Conservation (phyloP, 2,113 vertebrate genomes). For the Malurus cyaneus region DNA sequence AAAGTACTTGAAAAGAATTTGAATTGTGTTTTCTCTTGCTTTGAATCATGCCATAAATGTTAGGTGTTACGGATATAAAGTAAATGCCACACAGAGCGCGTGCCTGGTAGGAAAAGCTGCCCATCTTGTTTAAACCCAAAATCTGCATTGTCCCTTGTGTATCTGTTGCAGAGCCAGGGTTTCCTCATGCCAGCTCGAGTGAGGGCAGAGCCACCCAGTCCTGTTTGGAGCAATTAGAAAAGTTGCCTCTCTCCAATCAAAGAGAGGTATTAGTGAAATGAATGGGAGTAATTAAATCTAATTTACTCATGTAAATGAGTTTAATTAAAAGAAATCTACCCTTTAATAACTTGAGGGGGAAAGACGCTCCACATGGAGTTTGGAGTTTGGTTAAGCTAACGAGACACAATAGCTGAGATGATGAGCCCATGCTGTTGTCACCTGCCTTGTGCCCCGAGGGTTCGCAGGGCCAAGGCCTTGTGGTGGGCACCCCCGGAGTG, state of each 20-base stretch:
- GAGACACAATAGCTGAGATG: constrained; percentile 78
- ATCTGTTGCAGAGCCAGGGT: background rate
- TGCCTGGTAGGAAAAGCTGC: background rate
- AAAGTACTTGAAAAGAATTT: background rate
- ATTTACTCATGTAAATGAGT: constrained; percentile 83
- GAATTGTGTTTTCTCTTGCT: background rate
- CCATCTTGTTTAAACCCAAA: background rate
- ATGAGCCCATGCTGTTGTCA: constrained; percentile 66
- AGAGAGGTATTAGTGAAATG: constrained; percentile 79
- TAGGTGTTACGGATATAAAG: fast-evolving
- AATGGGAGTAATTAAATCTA: constrained; percentile 83
- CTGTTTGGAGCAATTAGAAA: constrained; percentile 76
- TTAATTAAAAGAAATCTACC: constrained; percentile 84
- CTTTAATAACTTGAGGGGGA: constrained; percentile 83
- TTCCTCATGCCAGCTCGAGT: background rate
- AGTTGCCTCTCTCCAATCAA: constrained; percentile 78
- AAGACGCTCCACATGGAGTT: constrained; percentile 72
- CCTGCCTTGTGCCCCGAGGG: background rate
- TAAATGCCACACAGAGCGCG: background rate
- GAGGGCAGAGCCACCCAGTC: constrained; percentile 9
- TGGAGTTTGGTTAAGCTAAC: constrained; percentile 79
- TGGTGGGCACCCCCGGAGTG: background rate
- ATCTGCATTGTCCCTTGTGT: background rate
- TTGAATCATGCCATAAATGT: background rate
- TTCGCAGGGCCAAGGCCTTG: fast-evolving